Evolutionary conservation across 2,113 vertebrate genomes (phyloP).

Genomic region (Lampris megalopsis): DNA sequence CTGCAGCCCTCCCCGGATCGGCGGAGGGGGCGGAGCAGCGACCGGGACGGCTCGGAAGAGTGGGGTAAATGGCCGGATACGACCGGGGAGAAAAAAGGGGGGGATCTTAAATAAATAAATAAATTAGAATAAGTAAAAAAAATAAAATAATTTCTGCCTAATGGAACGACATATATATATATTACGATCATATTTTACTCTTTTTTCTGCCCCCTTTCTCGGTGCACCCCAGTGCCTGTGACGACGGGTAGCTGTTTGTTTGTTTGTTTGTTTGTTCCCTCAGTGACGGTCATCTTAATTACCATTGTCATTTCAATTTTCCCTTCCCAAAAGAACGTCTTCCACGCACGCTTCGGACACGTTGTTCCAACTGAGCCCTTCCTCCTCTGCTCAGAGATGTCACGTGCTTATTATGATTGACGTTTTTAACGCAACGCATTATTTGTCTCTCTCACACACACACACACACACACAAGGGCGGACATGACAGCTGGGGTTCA

Average conservation of each 20-base stretch:
- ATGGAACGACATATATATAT: no score
- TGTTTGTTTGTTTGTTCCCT: conserved; percentile 1
- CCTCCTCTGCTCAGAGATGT: not conserved
- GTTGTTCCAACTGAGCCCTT: not conserved
- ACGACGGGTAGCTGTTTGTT: not conserved
- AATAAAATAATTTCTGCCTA: no score
- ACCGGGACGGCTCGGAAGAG: no score
- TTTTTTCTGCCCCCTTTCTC: no score
- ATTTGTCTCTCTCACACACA: not conserved
- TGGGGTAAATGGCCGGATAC: no score
- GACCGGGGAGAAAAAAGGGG: no score
- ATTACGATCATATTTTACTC: no score
- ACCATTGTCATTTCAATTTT: not conserved
- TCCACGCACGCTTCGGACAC: not conserved
- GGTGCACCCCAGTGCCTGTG: not conserved
- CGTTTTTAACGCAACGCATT: not conserved
- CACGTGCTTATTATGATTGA: not conserved
- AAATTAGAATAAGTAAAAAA: no score
- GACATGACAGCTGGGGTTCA: no score
- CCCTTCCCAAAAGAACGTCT: conserved; percentile 3
- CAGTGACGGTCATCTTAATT: not conserved
- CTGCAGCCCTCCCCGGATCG: no score
- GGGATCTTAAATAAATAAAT: no score
- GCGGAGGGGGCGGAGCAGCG: no score
- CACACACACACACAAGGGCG: not conserved